Evolutionary conservation across 2,113 vertebrate genomes (phyloP).

Genomic region (Hirundichthys speculiger): DNA sequence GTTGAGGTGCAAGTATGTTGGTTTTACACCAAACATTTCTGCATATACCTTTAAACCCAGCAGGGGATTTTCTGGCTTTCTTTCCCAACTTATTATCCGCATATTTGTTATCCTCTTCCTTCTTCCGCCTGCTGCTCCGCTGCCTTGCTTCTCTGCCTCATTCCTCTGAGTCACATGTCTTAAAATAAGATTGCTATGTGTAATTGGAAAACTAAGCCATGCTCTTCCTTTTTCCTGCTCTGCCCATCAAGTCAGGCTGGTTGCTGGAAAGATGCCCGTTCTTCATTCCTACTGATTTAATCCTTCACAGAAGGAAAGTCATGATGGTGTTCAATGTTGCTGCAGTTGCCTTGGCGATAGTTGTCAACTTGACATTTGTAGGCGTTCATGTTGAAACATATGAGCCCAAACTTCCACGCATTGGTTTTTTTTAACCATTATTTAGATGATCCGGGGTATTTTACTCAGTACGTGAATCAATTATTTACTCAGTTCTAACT

Average conservation of each 20-base stretch:
- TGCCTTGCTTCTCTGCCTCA: slow-evolving; percentile 29
- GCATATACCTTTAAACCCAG: slow-evolving; percentile 9
- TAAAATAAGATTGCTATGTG: slow-evolving; percentile 41
- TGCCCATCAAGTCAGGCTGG: not conserved
- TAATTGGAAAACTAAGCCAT: slow-evolving; percentile 44
- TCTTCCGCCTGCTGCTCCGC: slow-evolving; percentile 7
- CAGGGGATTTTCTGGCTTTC: slow-evolving; percentile 20
- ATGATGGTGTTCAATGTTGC: not conserved
- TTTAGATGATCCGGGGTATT: slow-evolving; percentile 3
- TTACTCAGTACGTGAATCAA: not conserved
- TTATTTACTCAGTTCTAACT: not conserved
- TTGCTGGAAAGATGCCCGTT: not conserved
- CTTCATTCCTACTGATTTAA: not conserved
- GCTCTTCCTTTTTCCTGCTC: slow-evolving; percentile 5
- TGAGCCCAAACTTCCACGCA: too few species aligned
- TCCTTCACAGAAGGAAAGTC: not conserved
- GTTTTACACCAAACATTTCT: slow-evolving; percentile 15
- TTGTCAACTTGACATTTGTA: too few species aligned
- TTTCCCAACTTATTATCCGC: slow-evolving; percentile 22
- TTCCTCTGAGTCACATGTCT: slow-evolving; percentile 65
- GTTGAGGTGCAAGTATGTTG: slow-evolving; percentile 8
- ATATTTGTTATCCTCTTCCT: slow-evolving; percentile 4
- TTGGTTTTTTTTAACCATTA: not conserved
- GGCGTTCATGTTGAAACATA: too few species aligned
- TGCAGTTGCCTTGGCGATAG: not conserved